Evolutionary conservation across 2,113 vertebrate genomes (phyloP).

Genomic region (Nannobrachium achirus): DNA sequence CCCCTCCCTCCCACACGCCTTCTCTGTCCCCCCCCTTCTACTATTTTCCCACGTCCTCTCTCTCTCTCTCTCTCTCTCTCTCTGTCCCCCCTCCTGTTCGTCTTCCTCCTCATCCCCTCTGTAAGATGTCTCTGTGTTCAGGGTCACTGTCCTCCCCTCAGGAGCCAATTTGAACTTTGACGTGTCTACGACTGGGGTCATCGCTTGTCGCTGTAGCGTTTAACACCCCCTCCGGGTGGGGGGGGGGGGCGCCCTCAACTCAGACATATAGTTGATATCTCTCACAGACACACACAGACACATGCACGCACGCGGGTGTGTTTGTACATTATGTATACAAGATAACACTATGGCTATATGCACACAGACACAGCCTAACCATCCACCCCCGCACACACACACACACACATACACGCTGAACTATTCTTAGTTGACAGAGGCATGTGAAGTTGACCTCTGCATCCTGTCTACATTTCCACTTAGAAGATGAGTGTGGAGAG

Average conservation of each 20-base stretch:
- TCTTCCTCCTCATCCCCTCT: conserved; percentile 14
- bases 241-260: conserved; percentile 26
- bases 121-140: conserved; percentile 63
- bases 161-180: conserved; percentile 59
- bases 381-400: conserved; percentile 13
- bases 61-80: background rate
- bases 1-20: background rate
- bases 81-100: conserved; percentile 2
- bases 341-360: no score
- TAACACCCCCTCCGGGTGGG: conserved; percentile 47
- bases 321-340: no score
- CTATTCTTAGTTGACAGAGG: conserved; percentile 40
- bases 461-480: conserved; percentile 49
- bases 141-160: conserved; percentile 55
- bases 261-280: conserved; percentile 29
- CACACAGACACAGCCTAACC: no score
- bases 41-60: conserved; percentile 11
- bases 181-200: conserved; percentile 72
- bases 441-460: conserved; percentile 31
- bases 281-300: conserved; percentile 1
- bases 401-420: background rate
- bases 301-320: background rate
- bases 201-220: conserved; percentile 57
- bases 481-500: conserved; percentile 31
- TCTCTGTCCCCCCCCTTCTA: conserved; percentile 1